Evolutionary conservation across 2,797 vertebrate species (phyloP).

Genomic region (Crypturellus tataupa): DNA sequence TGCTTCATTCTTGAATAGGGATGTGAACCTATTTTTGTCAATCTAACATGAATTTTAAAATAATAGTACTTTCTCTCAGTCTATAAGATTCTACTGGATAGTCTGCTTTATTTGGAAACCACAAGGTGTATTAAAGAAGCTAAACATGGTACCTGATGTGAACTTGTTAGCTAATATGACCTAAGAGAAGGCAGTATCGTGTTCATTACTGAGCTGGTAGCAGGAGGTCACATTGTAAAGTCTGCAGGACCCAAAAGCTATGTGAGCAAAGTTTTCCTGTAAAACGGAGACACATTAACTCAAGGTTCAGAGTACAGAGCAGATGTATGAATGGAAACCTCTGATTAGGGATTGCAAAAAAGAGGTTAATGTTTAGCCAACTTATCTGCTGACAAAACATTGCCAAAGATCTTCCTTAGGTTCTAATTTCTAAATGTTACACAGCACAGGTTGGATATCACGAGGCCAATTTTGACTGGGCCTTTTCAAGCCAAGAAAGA

Average conservation of each 20-base stretch:
- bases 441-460: background rate
- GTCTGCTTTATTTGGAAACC: background rate
- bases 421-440: constrained; percentile 48
- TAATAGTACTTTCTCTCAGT: background rate
- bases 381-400: constrained; percentile 61
- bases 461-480: background rate
- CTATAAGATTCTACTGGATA: background rate
- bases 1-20: background rate
- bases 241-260: background rate
- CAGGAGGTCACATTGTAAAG: constrained; percentile 25
- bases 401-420: constrained; percentile 48
- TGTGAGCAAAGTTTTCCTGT: constrained; percentile 48
- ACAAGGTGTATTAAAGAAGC: background rate
- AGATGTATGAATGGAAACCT: constrained; percentile 42
- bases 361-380: constrained; percentile 60
- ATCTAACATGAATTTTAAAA: background rate
- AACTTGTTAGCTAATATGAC: constrained; percentile 2
- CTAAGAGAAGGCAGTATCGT: background rate
- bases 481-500: background rate
- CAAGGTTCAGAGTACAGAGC: constrained; percentile 52
- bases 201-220: background rate
- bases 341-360: constrained; percentile 52
- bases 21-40: constrained; percentile 11
- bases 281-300: constrained; percentile 64
- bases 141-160: background rate